phyloP scores from a whole-genome alignment of 1,140 invertebrate species.

The Halyomorpha halys region DNA sequence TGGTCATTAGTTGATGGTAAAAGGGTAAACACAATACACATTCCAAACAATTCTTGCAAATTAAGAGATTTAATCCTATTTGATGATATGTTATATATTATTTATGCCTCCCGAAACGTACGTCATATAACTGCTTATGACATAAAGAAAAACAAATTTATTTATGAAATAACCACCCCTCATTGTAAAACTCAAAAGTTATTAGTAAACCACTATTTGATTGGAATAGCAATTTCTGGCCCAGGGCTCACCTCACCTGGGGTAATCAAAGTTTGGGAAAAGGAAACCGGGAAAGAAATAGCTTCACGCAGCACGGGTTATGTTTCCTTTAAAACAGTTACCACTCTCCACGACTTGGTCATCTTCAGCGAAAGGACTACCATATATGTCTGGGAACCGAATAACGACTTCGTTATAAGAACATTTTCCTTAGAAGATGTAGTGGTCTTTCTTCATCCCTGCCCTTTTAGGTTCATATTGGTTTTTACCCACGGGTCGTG shows the following conservation, averaged over 20 bases:
- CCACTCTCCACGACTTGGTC: slow-evolving; percentile 12
- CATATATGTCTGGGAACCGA: slow-evolving; percentile 23
- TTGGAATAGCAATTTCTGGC: slow-evolving; percentile 18
- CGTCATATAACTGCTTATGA: slow-evolving; percentile 23
- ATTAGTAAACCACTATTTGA: slow-evolving; percentile 2
- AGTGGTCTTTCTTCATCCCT: background rate
- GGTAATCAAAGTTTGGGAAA: slow-evolving; percentile 24
- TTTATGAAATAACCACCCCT: slow-evolving; percentile 24
- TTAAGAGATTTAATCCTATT: slow-evolving; percentile 19
- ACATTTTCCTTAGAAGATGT: background rate
- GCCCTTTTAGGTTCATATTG: slow-evolving; percentile 1
- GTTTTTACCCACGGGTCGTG: background rate
- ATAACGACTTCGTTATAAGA: background rate
- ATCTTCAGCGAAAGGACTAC: slow-evolving; percentile 21
- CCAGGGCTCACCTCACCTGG: slow-evolving; percentile 19
- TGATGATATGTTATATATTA: slow-evolving; percentile 20
- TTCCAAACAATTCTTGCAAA: slow-evolving; percentile 21
- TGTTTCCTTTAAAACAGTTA: slow-evolving; percentile 16
- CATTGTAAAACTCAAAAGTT: slow-evolving; percentile 23
- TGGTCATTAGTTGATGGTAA: slow-evolving; percentile 23
- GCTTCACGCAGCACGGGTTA: slow-evolving; percentile 8
- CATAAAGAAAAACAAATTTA: slow-evolving; percentile 12
- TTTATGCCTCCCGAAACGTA: slow-evolving; percentile 22
- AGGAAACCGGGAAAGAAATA: background rate
- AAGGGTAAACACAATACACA: slow-evolving; percentile 21